phyloP scores from a whole-genome alignment of 2,888 invertebrate genomes.

The Callosobruchus maculatus region DNA sequence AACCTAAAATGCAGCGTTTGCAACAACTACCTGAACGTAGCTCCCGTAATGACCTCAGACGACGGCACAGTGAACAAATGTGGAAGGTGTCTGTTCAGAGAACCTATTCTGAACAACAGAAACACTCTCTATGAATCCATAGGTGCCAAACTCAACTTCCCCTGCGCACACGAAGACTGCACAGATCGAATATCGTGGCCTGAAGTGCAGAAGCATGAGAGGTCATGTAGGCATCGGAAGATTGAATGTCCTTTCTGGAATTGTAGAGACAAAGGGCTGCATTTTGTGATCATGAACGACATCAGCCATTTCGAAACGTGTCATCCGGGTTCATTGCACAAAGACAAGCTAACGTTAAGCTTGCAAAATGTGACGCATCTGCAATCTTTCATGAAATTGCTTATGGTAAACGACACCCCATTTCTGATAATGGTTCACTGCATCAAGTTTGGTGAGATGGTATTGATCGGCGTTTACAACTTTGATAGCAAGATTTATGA shows the following conservation, averaged over 20 bases:
- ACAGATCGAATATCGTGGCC: conserved; percentile 15
- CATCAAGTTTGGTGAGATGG: conserved; percentile 19
- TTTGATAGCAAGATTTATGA: conserved; percentile 13
- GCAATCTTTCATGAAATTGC: conserved; percentile 21
- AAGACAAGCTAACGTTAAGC: conserved; percentile 8
- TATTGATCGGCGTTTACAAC: conserved; percentile 20
- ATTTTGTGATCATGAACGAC: conserved; percentile 14
- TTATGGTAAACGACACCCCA: conserved; percentile 15
- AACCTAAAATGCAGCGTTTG: conserved; percentile 22
- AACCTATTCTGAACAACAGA: conserved; percentile 15
- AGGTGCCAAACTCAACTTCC: conserved; percentile 20
- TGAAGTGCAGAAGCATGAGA: conserved; percentile 20
- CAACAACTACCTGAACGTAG: conserved; percentile 22
- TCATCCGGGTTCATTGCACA: conserved; percentile 21
- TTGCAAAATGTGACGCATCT: conserved; percentile 15
- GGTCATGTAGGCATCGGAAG: conserved; percentile 15
- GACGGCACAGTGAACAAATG: conserved; percentile 22
- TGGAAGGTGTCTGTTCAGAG: conserved; percentile 18
- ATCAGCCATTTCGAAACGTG: conserved; percentile 18
- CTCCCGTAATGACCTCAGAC: conserved; percentile 20
- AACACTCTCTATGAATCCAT: conserved; percentile 23
- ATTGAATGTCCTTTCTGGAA: conserved; percentile 22
- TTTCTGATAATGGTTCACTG: conserved; percentile 20
- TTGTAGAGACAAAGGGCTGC: conserved; percentile 20
- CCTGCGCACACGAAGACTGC: conserved; percentile 18